phyloP scores from a whole-genome alignment of 2,113 vertebrate genomes.

The Spermophilus dauricus region DNA sequence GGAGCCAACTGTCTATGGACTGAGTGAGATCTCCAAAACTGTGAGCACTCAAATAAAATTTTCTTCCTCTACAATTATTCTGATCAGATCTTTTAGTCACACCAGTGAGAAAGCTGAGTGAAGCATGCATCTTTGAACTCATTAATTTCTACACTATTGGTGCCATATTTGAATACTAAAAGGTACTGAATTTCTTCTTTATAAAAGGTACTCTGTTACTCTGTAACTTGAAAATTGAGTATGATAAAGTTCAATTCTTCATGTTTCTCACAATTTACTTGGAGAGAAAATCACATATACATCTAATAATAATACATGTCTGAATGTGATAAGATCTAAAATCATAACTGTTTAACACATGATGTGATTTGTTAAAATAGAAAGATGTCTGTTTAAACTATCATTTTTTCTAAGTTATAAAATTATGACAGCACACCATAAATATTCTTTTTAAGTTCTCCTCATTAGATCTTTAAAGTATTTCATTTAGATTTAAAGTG shows the following conservation, averaged over 20 bases:
- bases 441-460: constrained; percentile 49
- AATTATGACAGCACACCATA: constrained; percentile 32
- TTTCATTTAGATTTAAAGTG: constrained; percentile 59
- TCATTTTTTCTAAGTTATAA: constrained; percentile 41
- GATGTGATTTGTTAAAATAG: constrained; percentile 36
- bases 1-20: too few relatives aligned
- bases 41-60: too few relatives aligned
- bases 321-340: constrained; percentile 15
- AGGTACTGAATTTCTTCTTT: not conserved
- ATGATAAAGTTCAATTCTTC: not conserved
- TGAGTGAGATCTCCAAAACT: too few relatives aligned
- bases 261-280: not conserved
- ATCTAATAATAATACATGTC: not conserved
- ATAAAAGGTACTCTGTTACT: not conserved
- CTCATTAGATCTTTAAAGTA: constrained; percentile 46
- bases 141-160: not conserved
- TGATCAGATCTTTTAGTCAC: too few relatives aligned
- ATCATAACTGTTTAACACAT: constrained; percentile 45
- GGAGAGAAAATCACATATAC: not conserved
- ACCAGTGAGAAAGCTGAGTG: too few relatives aligned
- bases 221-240: not conserved
- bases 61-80: too few relatives aligned
- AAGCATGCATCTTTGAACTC: not conserved
- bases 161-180: not conserved
- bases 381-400: not conserved